phyloP scores from a whole-genome alignment of 2,113 vertebrate genomes.

The Oncorhynchus clarkii region DNA sequence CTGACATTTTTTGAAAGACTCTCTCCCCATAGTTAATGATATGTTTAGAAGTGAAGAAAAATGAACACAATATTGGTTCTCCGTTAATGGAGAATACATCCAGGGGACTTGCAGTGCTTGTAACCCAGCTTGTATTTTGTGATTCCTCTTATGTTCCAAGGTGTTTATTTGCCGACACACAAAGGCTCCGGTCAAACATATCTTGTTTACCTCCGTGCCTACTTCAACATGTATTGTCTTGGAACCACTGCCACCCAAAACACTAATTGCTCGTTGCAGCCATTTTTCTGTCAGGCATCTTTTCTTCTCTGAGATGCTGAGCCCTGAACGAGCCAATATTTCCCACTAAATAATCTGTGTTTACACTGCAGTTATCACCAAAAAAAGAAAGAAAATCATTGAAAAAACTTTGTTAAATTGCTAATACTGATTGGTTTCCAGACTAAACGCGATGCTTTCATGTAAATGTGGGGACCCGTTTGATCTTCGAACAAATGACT shows the following conservation, averaged over 20 bases:
- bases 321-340: constrained; percentile 82
- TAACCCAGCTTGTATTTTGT: constrained; percentile 57
- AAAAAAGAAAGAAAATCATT: constrained; percentile 76
- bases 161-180: constrained; percentile 34
- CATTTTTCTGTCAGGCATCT: constrained; percentile 61
- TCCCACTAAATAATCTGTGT: constrained; percentile 81
- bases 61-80: constrained; percentile 26
- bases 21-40: background rate
- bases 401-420: constrained; percentile 72
- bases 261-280: constrained; percentile 27
- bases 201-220: constrained; percentile 40
- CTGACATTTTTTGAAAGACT: too few relatives aligned
- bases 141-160: constrained; percentile 35
- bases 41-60: constrained; percentile 36
- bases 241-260: constrained; percentile 6
- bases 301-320: constrained; percentile 59
- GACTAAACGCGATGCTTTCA: constrained; percentile 89
- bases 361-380: constrained; percentile 83
- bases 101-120: constrained; percentile 53
- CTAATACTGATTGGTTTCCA: constrained; percentile 91
- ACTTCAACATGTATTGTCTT: constrained; percentile 20
- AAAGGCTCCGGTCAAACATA: constrained; percentile 56
- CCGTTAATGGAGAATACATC: constrained; percentile 30
- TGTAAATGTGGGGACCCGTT: constrained; percentile 88
- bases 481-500: constrained; percentile 95